Conservation (phyloP, 2,113 vertebrate species). For the Anthoscopus minutus region DNA sequence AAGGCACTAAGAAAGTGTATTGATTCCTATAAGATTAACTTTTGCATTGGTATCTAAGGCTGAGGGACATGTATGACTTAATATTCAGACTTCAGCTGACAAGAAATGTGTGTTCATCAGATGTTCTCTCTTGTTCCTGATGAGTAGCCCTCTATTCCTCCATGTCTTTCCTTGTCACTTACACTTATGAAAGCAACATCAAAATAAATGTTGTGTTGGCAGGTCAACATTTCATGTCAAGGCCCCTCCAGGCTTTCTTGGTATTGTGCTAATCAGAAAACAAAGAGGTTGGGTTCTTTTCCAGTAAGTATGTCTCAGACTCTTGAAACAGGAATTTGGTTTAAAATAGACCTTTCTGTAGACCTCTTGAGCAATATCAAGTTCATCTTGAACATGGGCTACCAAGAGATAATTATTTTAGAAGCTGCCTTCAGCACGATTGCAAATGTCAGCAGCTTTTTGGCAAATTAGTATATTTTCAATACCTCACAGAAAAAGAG, state of each 20-base stretch:
- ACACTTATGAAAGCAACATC: background rate
- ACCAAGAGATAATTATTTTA: background rate
- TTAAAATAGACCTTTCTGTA: background rate
- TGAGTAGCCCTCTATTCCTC: background rate
- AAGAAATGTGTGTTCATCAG: background rate
- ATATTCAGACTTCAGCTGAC: background rate
- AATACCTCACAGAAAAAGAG: background rate
- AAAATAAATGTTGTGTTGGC: background rate
- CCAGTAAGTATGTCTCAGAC: background rate
- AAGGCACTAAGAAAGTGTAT: background rate
- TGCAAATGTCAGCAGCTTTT: background rate
- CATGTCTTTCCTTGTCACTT: background rate
- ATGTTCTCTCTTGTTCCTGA: background rate
- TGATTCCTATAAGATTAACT: background rate
- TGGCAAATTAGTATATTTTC: background rate
- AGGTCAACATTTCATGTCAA: background rate
- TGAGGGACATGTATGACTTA: background rate
- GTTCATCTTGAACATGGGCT: background rate
- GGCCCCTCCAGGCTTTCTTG: background rate
- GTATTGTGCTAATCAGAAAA: background rate
- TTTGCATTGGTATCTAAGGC: background rate
- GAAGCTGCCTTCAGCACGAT: background rate
- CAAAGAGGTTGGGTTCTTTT: background rate
- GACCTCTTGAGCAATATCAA: background rate
- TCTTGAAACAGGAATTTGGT: conserved; percentile 45